phyloP scores from a whole-genome alignment of 1,140 invertebrate genomes.

The Cataglyphis hispanica region DNA sequence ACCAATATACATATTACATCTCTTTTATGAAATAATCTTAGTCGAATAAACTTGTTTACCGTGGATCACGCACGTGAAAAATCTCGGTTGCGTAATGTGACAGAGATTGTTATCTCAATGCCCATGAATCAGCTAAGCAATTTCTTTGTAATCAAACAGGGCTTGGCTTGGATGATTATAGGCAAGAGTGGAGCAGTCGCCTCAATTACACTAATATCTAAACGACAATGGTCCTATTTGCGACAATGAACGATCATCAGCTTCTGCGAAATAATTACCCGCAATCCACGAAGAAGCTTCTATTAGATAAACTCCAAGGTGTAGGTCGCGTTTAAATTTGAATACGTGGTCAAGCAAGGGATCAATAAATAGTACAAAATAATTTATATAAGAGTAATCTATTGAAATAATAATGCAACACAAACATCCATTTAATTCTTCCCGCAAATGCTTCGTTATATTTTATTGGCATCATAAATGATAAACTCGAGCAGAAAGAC shows the following conservation, averaged over 20 bases:
- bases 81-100: constrained; percentile 31
- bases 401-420: neutral
- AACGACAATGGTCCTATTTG: constrained; percentile 74
- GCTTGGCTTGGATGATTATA: constrained; percentile 68
- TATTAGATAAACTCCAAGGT: constrained; percentile 41
- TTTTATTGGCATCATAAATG: constrained; percentile 28
- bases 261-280: constrained; percentile 67
- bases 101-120: constrained; percentile 63
- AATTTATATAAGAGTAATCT: neutral
- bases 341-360: neutral
- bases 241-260: constrained; percentile 71
- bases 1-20: neutral
- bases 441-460: neutral
- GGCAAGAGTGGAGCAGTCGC: constrained; percentile 42
- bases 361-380: neutral
- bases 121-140: constrained; percentile 60
- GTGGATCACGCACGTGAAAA: constrained; percentile 20
- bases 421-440: neutral
- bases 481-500: neutral
- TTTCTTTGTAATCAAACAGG: constrained; percentile 67
- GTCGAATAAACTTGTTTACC: constrained; percentile 38
- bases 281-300: constrained; percentile 67
- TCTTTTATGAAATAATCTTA: neutral
- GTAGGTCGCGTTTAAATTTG: constrained; percentile 46
- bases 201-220: constrained; percentile 64